A percentile compares a stretch with the other conserved stretches of the same genome.
phyloP scores from a whole-genome alignment of 2,113 vertebrate genomes.

The Microtus richardsoni region DNA sequence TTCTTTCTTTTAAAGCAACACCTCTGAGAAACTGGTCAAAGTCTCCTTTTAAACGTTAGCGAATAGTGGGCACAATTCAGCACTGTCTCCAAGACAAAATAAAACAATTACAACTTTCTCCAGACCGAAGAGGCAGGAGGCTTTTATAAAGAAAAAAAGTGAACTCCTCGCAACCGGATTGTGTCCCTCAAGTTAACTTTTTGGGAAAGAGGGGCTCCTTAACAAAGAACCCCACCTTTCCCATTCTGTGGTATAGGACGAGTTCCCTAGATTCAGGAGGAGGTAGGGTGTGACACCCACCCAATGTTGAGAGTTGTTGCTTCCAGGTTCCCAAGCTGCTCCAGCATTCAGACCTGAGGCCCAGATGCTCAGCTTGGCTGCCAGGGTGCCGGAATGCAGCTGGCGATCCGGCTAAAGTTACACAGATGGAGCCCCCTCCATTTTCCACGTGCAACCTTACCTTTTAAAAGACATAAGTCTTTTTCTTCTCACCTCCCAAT shows the following conservation, averaged over 20 bases:
- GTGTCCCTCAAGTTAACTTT: not conserved
- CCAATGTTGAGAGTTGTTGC: not conserved
- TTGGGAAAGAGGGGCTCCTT: not conserved
- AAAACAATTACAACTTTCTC: slow-evolving; percentile 60
- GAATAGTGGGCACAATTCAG: slow-evolving; percentile 36
- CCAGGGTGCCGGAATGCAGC: not conserved
- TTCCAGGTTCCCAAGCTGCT: not conserved
- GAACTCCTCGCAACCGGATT: not conserved
- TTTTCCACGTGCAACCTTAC: not conserved
- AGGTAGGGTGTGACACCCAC: not conserved
- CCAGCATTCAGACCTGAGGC: not conserved
- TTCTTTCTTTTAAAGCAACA: not conserved
- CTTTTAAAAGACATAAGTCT: not conserved
- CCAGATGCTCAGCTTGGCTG: not conserved
- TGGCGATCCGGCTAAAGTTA: slow-evolving; percentile 16
- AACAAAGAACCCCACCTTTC: not conserved
- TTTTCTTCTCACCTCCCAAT: not conserved
- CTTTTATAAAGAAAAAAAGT: slow-evolving; percentile 5
- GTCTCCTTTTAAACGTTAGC: slow-evolving; percentile 57
- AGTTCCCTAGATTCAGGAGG: not conserved
- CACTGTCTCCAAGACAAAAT: slow-evolving; percentile 49
- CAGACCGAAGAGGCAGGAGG: slow-evolving; percentile 11
- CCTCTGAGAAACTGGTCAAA: slow-evolving; percentile 51
- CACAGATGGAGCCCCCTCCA: not conserved
- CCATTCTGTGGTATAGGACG: not conserved